Base-by-base conservation (phyloP, 2,797 vertebrate genomes). In the Chanos chanos region DNA sequence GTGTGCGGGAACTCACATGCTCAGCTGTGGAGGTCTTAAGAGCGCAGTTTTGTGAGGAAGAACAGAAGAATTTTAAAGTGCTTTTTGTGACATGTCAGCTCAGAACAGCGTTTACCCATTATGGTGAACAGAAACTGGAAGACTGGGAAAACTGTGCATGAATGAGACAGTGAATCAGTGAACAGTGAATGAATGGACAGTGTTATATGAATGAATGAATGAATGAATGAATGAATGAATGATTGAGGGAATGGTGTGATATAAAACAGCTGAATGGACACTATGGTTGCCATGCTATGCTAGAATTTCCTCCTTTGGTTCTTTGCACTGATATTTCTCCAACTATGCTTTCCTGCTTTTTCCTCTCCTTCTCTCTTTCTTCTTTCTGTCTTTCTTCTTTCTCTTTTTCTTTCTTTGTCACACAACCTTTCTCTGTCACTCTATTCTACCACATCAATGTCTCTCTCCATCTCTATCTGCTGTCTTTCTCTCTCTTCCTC, bases 11-110 rank as follows among this genome's bases (percentile, higher is more conserved):
- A 64, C 36, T 60, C 40, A 30, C 58, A 34, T 52, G 50, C 43
- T 5, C 9, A 12, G 64, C 33, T 16, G 28, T 47, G 1, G 52
- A 70, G 62, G 68, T 83, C 81, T 69, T 58, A 79, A 81, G 77
- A 81, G 76, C 64, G 24, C 47, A 34, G 61, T 41, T 9, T 28
- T 24, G 52, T 57, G 61, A 55, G 34, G 52, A 59, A 66, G 70
- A 68, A 72, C 70, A 66, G 64, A 33, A 19, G 45, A 30, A 58
- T 45, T 66, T 61, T 63, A 41, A 72, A 72, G 65, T 48, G 64
- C 70, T 68, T 66, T 64, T 50, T n/a, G n/a, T n/a, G n/a, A 30
- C 60, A 66, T 66, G 28, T 40, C 58, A 21, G 36, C 28, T 40
- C 45, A 15, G 37, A 70, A 7, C 50, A 21, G 2, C 6, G 24